Evolutionary conservation across 2,888 invertebrate species (phyloP), one percentile per base, ranked within the genome.

Genomic region (Lampropteryx suffumata): DNA sequence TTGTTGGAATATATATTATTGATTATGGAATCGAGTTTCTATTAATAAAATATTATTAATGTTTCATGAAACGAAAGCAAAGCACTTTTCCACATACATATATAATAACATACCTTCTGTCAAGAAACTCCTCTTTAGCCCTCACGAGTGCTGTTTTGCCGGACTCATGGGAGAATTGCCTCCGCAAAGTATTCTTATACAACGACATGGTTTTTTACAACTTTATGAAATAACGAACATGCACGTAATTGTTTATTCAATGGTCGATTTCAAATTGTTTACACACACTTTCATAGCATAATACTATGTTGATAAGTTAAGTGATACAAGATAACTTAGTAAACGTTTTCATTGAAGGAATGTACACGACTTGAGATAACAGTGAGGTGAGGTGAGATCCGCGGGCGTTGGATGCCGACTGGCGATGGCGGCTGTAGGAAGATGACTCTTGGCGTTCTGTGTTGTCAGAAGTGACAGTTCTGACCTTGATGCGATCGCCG

Each of bases 151-250:
- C 88, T 2, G 84, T 73, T 64, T 80, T 87, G 11, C 88, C 90
- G 10, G 90, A 86, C 59, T 90, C 90, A 44, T 87, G 86, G 21
- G 90, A 90, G 62, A 81, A 87, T 59, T 90, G 90, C 43, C 90
- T 71, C 37, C 86, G 76, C 65, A 89, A 75, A 82, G 84, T 77
- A 14, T 65, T 71, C 58, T 67, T 71, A 39, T 44, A 62, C 49
- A 63, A 42, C 49, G 57, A 57, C 64, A 61, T 64, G 50, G 37
- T 64, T 3, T 51, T 41, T 49, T 58, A 65, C 55, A 57, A 43
- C 45, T 46, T 36, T 50, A 27, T 42, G 27, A 14, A 54, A 43
- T 33, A 37, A 36, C n/a, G n/a, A 47, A 32, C 33, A 11, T 28
- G 14, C 30, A 41, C 29, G 41, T 43, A 43, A 50, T 30, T 34